These are phyloP conservation scores for Parotocinclus haroldoi DNA, from an alignment of 2,797 vertebrate species.

Conservation along the genomic window DNA sequence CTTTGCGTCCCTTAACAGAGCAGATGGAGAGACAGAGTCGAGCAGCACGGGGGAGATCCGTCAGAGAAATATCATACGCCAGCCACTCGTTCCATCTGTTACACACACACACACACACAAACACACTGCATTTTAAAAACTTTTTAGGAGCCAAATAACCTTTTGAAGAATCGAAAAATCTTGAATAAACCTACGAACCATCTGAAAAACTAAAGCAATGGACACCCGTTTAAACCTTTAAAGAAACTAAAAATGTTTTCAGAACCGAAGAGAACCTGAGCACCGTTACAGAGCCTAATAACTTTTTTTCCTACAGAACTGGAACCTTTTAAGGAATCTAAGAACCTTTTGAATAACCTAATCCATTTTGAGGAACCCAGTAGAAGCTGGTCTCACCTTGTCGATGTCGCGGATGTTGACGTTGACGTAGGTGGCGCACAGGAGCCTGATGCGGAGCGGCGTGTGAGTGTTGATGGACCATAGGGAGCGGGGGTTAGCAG, in stretches of 20 bases:
- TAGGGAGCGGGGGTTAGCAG: slow-evolving; percentile 63
- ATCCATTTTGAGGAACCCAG: no score
- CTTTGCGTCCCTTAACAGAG: slow-evolving; percentile 59
- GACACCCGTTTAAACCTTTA: no score
- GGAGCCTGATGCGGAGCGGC: slow-evolving; percentile 67
- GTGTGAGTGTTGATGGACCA: slow-evolving; percentile 76
- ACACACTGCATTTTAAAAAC: background rate
- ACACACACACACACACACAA: slow-evolving; percentile 15
- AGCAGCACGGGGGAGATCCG: slow-evolving; percentile 54
- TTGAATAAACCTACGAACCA: no score
- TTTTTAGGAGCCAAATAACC: no score
- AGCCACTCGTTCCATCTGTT: slow-evolving; percentile 64
- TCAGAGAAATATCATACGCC: slow-evolving; percentile 58
- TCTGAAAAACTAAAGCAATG: no score
- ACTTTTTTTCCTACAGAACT: no score
- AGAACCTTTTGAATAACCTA: no score
- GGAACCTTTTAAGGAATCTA: no score
- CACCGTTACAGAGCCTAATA: no score
- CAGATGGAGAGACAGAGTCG: slow-evolving; percentile 65
- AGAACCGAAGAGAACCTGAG: no score
- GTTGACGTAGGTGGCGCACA: slow-evolving; percentile 79
- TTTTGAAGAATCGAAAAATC: no score
- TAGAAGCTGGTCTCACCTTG: slow-evolving; percentile 58
- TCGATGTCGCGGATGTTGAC: slow-evolving; percentile 80
- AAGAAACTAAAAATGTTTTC: no score